Percentiles rank a stretch among this genome's conserved stretches.
Evolutionary conservation across 2,113 vertebrate genomes (phyloP).

Genomic region (Scatophagus argus): DNA sequence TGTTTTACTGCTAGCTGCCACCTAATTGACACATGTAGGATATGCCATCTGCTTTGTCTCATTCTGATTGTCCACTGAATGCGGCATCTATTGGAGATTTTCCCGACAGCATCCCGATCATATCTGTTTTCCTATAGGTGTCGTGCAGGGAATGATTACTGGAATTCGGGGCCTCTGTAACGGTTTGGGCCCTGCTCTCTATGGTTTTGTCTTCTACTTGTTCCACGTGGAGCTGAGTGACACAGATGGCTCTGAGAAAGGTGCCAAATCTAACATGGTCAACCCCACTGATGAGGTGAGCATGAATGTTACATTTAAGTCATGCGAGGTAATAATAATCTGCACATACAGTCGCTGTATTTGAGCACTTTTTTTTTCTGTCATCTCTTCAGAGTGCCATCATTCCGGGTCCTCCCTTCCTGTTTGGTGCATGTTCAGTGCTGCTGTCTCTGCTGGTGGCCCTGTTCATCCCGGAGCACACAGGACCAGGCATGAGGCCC

Average conservation of each 20-base stretch:
- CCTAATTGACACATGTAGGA: too few species aligned
- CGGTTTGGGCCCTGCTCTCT: conserved; percentile 89
- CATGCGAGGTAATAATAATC: neutral
- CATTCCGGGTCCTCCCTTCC: conserved; percentile 94
- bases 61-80: neutral
- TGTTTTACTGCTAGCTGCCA: neutral
- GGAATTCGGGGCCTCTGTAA: conserved; percentile 93
- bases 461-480: conserved; percentile 94
- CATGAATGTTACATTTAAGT: neutral
- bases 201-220: conserved; percentile 92
- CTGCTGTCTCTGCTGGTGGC: conserved; percentile 93
- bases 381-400: conserved; percentile 87
- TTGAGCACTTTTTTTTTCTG: neutral
- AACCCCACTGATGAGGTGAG: conserved; percentile 93
- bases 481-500: conserved; percentile 81
- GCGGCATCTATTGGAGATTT: neutral
- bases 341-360: neutral
- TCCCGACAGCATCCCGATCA: neutral
- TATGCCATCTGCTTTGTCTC: neutral
- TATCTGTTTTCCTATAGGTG: conserved; percentile 78
- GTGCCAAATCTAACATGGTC: conserved; percentile 89
- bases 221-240: conserved; percentile 92
- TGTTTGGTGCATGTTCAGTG: conserved; percentile 93
- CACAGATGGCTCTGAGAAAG: conserved; percentile 85
- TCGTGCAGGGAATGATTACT: conserved; percentile 94